A percentile compares a stretch with the other conserved stretches of the same genome.
These are phyloP conservation scores for Nycticryphes semicollaris DNA, from an alignment of 2,113 vertebrate genomes.

Conservation along the genomic window DNA sequence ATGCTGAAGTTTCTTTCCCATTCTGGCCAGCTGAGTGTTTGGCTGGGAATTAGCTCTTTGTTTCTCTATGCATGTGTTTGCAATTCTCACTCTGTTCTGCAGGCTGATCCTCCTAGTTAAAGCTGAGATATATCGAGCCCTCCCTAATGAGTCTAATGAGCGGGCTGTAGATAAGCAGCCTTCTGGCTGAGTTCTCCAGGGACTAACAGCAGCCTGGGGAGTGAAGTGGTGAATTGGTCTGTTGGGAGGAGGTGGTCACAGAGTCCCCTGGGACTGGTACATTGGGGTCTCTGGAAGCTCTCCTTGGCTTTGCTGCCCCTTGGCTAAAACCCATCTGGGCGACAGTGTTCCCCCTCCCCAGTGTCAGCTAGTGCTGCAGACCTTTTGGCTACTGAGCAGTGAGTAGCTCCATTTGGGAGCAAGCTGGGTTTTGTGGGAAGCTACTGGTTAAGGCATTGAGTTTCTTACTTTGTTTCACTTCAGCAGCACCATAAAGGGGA, in stretches of 20 bases:
- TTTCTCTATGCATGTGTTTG: neutral
- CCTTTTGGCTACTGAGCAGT: neutral
- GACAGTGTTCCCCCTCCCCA: neutral
- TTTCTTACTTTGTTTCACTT: neutral
- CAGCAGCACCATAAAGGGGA: neutral
- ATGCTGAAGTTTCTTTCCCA: neutral
- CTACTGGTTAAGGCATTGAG: neutral
- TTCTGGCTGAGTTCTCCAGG: neutral
- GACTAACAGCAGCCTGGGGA: neutral
- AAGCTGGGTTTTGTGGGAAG: neutral
- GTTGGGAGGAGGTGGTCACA: rapidly evolving
- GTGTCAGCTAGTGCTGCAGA: neutral
- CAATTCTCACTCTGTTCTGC: neutral
- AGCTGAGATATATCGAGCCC: neutral
- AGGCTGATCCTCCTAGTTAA: neutral
- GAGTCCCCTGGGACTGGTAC: neutral
- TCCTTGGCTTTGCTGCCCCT: neutral
- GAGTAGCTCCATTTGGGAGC: neutral
- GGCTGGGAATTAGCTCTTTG: neutral
- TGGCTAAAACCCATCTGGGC: neutral
- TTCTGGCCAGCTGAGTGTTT: neutral
- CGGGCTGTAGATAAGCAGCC: neutral
- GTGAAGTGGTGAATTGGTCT: rapidly evolving
- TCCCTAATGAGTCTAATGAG: neutral
- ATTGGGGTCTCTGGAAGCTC: neutral